These are phyloP conservation scores for Ichneumon xanthorius DNA, from an alignment of 2,888 invertebrate genomes.

Conservation along the genomic window DNA sequence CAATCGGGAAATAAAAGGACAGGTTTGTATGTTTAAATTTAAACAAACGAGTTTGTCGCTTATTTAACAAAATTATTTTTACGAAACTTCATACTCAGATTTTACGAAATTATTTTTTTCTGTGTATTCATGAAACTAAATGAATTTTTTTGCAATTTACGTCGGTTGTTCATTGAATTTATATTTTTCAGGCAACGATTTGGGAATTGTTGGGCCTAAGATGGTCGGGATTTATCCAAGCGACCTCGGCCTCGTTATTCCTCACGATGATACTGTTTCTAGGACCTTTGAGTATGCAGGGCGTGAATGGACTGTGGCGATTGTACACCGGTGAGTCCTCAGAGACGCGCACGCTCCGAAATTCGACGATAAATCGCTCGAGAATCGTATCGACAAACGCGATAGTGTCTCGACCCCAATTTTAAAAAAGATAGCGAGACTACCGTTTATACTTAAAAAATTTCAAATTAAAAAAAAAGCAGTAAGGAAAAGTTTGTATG, in stretches of 20 bases:
- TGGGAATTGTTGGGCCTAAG: constrained; percentile 92
- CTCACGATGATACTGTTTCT: constrained; percentile 93
- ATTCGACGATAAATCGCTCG: too few species aligned
- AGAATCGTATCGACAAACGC: background rate
- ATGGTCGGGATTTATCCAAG: constrained; percentile 90
- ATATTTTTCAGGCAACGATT: constrained; percentile 86
- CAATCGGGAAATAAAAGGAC: too few species aligned
- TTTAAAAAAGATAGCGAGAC: too few species aligned
- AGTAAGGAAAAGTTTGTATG: too few species aligned
- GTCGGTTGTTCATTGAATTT: background rate
- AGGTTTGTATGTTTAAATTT: too few species aligned
- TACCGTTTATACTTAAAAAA: too few species aligned
- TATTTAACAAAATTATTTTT: too few species aligned
- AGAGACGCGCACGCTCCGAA: background rate
- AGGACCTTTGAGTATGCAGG: constrained; percentile 93
- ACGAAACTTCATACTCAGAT: too few species aligned
- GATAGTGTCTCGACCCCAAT: too few species aligned
- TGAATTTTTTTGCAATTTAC: background rate
- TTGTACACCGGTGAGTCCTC: constrained; percentile 88
- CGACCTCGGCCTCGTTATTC: constrained; percentile 90
- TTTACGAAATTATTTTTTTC: background rate
- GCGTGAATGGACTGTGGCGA: constrained; percentile 89
- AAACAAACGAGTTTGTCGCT: background rate
- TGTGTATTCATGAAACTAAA: too few species aligned
- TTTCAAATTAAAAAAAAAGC: too few species aligned